These are phyloP conservation scores for Euzetes globulus DNA, from an alignment of 2,888 invertebrate species.

Conservation along the genomic window DNA sequence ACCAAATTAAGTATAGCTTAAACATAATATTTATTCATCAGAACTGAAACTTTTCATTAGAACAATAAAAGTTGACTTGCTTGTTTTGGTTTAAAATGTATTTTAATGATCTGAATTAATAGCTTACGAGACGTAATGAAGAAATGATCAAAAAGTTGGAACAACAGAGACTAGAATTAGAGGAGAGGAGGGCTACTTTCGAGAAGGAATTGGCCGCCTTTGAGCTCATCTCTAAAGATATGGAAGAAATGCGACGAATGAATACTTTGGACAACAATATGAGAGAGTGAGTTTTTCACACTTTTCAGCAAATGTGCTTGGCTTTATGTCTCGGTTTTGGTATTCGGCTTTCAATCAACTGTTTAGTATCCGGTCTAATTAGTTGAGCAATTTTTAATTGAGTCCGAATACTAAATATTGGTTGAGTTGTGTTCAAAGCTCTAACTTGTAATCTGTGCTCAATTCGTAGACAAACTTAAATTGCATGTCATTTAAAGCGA, in stretches of 20 bases:
- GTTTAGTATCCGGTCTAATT: not conserved
- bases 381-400: not conserved
- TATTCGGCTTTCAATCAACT: conserved; percentile 13
- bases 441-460: not conserved
- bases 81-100: too few relatives aligned
- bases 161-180: conserved; percentile 81
- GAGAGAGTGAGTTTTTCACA: conserved; percentile 67
- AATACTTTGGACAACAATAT: conserved; percentile 75
- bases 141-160: conserved; percentile 68
- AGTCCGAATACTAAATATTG: not conserved
- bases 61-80: too few relatives aligned
- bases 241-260: conserved; percentile 77
- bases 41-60: too few relatives aligned
- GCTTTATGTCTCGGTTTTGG: not conserved
- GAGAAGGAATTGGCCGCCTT: conserved; percentile 76
- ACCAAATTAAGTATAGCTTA: too few relatives aligned
- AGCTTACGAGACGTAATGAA: conserved; percentile 65
- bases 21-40: too few relatives aligned
- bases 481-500: not conserved
- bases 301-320: not conserved
- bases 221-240: conserved; percentile 80
- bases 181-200: conserved; percentile 76
- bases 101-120: conserved; percentile 5
- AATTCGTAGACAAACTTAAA: not conserved
- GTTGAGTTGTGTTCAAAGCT: not conserved